These are phyloP conservation scores for Watsonalla cultraria DNA, from an alignment of 2,888 invertebrate species.

Conservation along the genomic window DNA sequence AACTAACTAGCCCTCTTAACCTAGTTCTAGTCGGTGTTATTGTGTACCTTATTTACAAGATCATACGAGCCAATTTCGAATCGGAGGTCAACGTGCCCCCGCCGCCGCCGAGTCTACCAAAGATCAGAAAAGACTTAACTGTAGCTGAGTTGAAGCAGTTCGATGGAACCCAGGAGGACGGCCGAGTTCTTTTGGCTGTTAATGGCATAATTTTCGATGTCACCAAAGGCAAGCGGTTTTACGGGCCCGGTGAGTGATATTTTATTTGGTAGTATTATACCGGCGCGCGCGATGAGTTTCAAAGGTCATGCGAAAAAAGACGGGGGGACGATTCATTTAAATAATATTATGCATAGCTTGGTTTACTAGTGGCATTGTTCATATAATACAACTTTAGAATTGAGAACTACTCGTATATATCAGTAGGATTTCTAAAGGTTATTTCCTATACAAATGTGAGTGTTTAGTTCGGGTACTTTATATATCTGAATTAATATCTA, in stretches of 20 bases:
- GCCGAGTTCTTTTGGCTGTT: constrained; percentile 93
- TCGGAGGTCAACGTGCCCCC: constrained; percentile 51
- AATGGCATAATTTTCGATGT: constrained; percentile 97
- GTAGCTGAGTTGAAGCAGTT: constrained; percentile 90
- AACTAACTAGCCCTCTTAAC: constrained; percentile 65
- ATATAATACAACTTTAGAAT: background rate
- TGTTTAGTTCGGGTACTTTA: too few relatives aligned
- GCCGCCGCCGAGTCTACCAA: constrained; percentile 82
- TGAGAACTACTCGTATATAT: too few relatives aligned
- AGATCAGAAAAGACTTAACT: constrained; percentile 92
- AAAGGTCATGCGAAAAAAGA: constrained; percentile 15
- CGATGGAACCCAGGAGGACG: constrained; percentile 90
- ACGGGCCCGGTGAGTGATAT: constrained; percentile 90
- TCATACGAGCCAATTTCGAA: constrained; percentile 73
- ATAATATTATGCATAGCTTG: constrained; percentile 13
- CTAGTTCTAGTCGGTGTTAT: constrained; percentile 58
- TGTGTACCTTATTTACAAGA: constrained; percentile 80
- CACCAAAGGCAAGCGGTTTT: constrained; percentile 92
- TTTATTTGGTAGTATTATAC: constrained; percentile 13
- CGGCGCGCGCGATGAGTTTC: constrained; percentile 8
- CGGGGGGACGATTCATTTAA: constrained; percentile 5
- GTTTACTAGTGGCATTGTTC: constrained; percentile 11
- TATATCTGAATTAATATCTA: too few relatives aligned
- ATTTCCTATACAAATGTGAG: too few relatives aligned
- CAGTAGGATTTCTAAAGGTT: too few relatives aligned